Conservation (phyloP, 2,113 vertebrate genomes). For the Struthio camelus region DNA sequence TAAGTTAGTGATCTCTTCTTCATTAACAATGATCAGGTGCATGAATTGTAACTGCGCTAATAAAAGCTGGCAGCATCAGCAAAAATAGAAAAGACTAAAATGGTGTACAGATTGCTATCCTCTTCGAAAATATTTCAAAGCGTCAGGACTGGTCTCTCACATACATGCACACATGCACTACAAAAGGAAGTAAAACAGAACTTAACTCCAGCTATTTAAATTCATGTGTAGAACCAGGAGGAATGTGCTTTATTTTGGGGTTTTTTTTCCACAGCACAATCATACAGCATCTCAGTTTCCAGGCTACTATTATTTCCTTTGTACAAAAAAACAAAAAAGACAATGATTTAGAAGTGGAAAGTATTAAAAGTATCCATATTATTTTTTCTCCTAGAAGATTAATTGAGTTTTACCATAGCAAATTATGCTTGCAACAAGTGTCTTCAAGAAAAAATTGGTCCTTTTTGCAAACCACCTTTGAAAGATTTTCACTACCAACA, state of each 20-base stretch:
- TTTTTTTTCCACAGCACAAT: neutral
- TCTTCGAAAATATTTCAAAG: neutral
- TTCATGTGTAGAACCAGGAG: neutral
- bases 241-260: neutral
- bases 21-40: neutral
- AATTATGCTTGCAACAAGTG: neutral
- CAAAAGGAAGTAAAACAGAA: neutral
- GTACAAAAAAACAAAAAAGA: neutral
- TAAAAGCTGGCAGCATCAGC: neutral
- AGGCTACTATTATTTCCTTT: neutral
- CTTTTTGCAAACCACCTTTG: neutral
- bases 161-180: neutral
- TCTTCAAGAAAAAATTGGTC: too few relatives aligned
- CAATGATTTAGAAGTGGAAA: neutral
- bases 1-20: neutral
- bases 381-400: neutral
- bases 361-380: neutral
- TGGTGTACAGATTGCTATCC: neutral
- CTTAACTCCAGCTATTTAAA: neutral
- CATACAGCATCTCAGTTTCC: neutral
- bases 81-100: neutral
- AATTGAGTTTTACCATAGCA: neutral
- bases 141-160: neutral
- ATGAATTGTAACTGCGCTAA: neutral
- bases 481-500: constrained; percentile 2